Percentiles rank a stretch among this genome's conserved stretches.
Conservation (phyloP, 2,888 invertebrate genomes). For the Oxytorus armatus region DNA sequence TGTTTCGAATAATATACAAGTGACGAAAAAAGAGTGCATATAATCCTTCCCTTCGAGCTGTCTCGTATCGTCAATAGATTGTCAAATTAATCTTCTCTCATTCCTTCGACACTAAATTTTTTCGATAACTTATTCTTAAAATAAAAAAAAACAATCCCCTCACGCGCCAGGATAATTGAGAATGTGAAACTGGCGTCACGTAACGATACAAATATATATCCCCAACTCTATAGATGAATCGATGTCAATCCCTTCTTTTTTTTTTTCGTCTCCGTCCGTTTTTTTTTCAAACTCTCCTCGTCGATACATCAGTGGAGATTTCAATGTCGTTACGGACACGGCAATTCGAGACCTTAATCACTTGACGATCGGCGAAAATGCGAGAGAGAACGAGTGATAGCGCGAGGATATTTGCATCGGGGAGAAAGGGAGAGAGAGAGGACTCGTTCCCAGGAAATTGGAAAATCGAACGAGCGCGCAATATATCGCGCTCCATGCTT, state of each 20-base stretch:
- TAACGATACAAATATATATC: constrained; percentile 22
- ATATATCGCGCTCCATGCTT: constrained; percentile 17
- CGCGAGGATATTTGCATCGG: constrained; percentile 26
- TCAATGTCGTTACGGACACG: constrained; percentile 52
- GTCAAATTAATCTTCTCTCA: neutral
- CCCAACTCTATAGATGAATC: constrained; percentile 20
- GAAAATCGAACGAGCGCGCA: constrained; percentile 49
- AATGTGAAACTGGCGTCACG: constrained; percentile 41
- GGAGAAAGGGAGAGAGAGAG: too few relatives aligned
- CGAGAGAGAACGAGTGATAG: constrained; percentile 19
- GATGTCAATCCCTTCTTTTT: constrained; percentile 29
- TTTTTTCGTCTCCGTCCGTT: constrained; percentile 6
- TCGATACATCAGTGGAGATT: constrained; percentile 26
- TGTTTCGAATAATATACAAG: neutral
- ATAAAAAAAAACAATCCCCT: neutral
- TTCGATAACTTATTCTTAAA: too few relatives aligned
- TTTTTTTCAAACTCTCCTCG: neutral
- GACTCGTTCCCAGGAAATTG: constrained; percentile 55
- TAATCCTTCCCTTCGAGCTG: too few relatives aligned
- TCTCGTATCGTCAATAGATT: too few relatives aligned
- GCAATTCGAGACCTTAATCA: constrained; percentile 59
- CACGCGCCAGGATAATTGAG: neutral
- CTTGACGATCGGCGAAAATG: constrained; percentile 34
- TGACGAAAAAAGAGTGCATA: too few relatives aligned
- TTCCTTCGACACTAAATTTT: too few relatives aligned